These are phyloP conservation scores for Anthopleura sola DNA, from an alignment of 64 coral and sea anemone genomes.

Conservation along the genomic window DNA sequence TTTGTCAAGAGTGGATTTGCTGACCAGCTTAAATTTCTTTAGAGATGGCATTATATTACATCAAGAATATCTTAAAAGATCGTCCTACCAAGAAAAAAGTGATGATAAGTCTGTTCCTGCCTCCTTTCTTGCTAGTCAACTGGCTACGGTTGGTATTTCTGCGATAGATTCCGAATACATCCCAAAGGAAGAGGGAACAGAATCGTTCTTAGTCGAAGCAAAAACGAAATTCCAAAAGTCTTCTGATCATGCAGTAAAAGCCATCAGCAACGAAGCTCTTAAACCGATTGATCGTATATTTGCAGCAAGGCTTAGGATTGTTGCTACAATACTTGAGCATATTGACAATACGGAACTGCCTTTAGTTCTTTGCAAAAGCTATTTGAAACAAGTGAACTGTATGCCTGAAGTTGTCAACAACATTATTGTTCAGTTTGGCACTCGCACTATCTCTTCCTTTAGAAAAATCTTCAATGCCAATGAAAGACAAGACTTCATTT, in stretches of 20 bases:
- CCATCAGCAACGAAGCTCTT: slow-evolving; percentile 63
- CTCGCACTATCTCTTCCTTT: neutral
- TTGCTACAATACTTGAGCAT: slow-evolving; percentile 41
- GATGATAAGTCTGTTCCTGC: neutral
- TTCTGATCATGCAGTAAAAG: slow-evolving; percentile 30
- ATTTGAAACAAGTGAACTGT: slow-evolving; percentile 46
- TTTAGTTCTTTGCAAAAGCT: slow-evolving; percentile 28
- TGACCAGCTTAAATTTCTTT: slow-evolving; percentile 48
- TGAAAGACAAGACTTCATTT: slow-evolving; percentile 4
- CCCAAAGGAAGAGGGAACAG: neutral
- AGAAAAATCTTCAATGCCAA: slow-evolving; percentile 15
- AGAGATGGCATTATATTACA: slow-evolving; percentile 51
- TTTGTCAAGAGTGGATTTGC: slow-evolving; percentile 40
- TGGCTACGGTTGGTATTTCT: neutral
- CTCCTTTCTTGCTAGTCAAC: neutral
- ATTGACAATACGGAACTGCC: slow-evolving; percentile 34
- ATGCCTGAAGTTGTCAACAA: slow-evolving; percentile 14
- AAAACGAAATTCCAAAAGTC: slow-evolving; percentile 44
- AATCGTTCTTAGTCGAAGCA: neutral
- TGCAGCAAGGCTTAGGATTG: slow-evolving; percentile 47
- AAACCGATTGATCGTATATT: slow-evolving; percentile 32
- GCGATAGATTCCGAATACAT: neutral
- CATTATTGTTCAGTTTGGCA: neutral
- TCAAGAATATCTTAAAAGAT: neutral
- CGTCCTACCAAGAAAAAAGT: neutral